Evolutionary conservation across 2,888 invertebrate species (phyloP).

Genomic region (Vanessa cardui): DNA sequence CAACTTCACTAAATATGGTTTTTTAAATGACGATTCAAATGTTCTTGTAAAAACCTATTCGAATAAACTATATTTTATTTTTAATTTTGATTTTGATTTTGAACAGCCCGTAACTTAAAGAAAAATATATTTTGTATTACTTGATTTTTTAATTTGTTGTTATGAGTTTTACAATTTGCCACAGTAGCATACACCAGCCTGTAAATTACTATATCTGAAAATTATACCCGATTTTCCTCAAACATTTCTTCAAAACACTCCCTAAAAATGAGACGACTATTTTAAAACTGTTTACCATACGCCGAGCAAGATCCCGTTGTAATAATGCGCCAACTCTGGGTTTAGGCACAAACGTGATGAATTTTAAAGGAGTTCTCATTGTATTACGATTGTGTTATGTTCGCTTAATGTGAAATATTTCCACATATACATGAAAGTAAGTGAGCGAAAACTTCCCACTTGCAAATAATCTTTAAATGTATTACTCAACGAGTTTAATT

Average conservation of each 20-base stretch:
- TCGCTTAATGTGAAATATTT: slow-evolving; percentile 11
- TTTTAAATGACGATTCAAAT: too few species aligned
- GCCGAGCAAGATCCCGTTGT: slow-evolving; percentile 6
- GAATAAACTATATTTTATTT: too few species aligned
- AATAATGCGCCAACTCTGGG: slow-evolving; percentile 13
- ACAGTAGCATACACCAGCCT: too few species aligned
- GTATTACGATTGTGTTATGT: slow-evolving; percentile 15
- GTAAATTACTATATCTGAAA: too few species aligned
- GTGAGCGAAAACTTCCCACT: neutral
- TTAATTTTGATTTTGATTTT: too few species aligned
- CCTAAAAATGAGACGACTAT: neutral
- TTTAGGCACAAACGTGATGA: slow-evolving; percentile 18
- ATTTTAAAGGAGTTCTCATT: slow-evolving; percentile 28
- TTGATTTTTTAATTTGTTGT: too few species aligned
- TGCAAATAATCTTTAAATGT: neutral
- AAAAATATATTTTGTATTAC: too few species aligned
- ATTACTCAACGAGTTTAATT: neutral
- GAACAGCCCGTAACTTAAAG: too few species aligned
- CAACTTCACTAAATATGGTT: too few species aligned
- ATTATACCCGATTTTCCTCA: neutral
- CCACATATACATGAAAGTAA: neutral
- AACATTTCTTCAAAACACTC: neutral
- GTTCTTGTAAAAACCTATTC: too few species aligned
- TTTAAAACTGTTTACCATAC: slow-evolving; percentile 5
- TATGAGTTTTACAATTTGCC: too few species aligned